Conservation (phyloP, 2,113 vertebrate genomes). For the Lampris incognitus region DNA sequence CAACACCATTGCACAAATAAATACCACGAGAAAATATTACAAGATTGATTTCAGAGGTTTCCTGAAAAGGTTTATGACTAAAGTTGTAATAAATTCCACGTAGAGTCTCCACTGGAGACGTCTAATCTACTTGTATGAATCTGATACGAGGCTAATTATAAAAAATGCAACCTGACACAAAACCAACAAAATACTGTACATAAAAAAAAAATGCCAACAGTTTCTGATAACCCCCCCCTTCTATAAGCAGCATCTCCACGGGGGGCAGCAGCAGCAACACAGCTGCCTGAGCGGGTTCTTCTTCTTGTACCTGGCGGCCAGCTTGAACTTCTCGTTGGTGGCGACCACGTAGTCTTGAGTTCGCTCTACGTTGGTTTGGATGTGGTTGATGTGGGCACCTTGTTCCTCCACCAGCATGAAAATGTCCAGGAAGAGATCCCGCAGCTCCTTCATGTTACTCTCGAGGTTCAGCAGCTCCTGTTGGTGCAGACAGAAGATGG, state of each 20-base stretch:
- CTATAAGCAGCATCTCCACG: conserved; percentile 80
- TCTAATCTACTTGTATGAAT: no score
- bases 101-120: no score
- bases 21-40: no score
- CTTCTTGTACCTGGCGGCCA: conserved; percentile 88
- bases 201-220: no score
- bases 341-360: conserved; percentile 88
- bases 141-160: no score
- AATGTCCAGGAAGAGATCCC: conserved; percentile 91
- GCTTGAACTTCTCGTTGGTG: conserved; percentile 90
- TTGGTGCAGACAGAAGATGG: conserved; percentile 2
- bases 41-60: no score
- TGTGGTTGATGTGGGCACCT: conserved; percentile 89
- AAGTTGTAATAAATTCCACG: no score
- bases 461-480: conserved; percentile 90
- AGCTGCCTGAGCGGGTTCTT: conserved; percentile 88
- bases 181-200: no score
- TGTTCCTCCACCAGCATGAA: conserved; percentile 92
- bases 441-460: conserved; percentile 91
- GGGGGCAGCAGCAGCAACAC: conserved; percentile 92
- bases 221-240: conserved; percentile 24
- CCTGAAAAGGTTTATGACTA: no score
- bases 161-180: no score
- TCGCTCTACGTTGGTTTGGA: conserved; percentile 87
- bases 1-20: no score